Conservation (phyloP, 2,113 vertebrate species). For the Butorides virescens region DNA sequence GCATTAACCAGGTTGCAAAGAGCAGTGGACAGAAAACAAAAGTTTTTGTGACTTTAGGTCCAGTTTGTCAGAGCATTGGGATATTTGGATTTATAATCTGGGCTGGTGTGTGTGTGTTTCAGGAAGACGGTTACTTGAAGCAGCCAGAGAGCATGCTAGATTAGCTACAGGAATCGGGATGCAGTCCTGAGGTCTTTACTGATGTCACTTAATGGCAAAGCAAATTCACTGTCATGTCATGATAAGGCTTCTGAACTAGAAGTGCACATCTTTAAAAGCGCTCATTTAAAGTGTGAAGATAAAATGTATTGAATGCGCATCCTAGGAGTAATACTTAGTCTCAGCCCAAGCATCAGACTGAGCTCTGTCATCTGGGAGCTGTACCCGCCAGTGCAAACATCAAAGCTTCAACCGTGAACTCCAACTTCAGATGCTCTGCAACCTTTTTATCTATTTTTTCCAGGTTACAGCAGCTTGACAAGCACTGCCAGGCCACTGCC, state of each 20-base stretch:
- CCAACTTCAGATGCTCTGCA: background rate
- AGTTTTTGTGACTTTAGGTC: background rate
- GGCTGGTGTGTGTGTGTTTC: background rate
- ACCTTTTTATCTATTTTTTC: background rate
- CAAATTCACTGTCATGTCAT: background rate
- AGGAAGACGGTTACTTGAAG: background rate
- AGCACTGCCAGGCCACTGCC: conserved; percentile 87
- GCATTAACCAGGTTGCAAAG: background rate
- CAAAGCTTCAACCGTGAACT: background rate
- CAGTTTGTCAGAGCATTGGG: background rate
- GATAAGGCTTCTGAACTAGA: background rate
- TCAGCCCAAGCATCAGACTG: background rate
- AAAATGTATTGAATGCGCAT: background rate
- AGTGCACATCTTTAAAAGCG: background rate
- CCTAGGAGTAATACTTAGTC: background rate
- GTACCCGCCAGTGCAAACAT: background rate
- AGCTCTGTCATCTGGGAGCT: background rate
- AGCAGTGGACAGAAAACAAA: background rate
- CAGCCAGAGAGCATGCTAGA: background rate
- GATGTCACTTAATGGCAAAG: background rate
- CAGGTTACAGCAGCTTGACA: conserved; percentile 92
- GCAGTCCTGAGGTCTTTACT: background rate
- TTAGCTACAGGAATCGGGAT: background rate
- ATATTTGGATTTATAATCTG: background rate
- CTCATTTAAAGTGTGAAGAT: background rate